Conservation (phyloP, 2,888 invertebrate species). For the Palloptera scutellata region DNA sequence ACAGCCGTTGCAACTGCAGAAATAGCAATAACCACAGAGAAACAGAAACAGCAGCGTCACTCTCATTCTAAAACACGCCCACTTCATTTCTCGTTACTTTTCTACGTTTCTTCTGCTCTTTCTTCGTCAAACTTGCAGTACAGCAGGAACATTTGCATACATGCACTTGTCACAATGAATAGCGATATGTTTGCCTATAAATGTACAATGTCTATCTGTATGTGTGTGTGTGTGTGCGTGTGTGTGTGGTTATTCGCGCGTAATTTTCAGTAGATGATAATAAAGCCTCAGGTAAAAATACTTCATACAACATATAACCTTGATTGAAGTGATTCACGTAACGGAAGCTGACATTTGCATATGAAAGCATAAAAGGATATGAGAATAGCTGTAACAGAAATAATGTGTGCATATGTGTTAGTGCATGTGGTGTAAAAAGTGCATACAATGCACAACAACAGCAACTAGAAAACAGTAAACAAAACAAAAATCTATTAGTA, state of each 20-base stretch:
- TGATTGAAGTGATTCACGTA: constrained; percentile 39
- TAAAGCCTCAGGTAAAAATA: neutral
- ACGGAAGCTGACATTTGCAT: constrained; percentile 42
- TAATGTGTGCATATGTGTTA: neutral
- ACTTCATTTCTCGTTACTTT: too few relatives aligned
- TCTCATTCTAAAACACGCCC: too few relatives aligned
- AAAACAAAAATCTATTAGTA: neutral
- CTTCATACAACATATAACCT: constrained; percentile 36
- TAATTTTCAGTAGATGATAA: constrained; percentile 1
- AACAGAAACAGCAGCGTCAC: neutral
- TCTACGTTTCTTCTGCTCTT: neutral
- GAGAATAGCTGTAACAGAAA: constrained; percentile 19
- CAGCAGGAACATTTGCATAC: neutral
- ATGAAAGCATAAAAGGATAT: constrained; percentile 24
- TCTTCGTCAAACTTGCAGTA: neutral
- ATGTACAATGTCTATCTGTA: neutral
- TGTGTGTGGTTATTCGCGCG: neutral
- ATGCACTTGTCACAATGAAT: constrained; percentile 3
- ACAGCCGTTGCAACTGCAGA: constrained; percentile 4
- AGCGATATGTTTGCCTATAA: neutral
- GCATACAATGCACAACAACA: constrained; percentile 1
- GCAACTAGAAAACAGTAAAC: neutral
- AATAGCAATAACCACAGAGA: constrained; percentile 3
- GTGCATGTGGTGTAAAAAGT: neutral
- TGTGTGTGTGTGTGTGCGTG: constrained; percentile 4